Evolutionary conservation across 2,113 vertebrate species (phyloP).

Genomic region (Regulus satrapa): DNA sequence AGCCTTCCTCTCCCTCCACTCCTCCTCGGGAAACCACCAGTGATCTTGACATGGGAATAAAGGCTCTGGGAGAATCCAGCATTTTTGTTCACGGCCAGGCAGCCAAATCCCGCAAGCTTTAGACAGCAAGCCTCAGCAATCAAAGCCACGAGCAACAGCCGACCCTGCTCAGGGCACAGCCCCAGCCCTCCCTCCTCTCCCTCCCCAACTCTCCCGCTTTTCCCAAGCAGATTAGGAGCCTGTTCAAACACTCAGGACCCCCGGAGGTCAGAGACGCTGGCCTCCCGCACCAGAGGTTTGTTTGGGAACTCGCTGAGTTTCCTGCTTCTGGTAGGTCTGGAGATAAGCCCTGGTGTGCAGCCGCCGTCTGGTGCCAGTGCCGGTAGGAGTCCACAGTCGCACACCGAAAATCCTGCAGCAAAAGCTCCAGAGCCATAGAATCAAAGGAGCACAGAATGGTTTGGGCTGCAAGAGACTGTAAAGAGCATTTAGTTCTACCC

Average conservation of each 20-base stretch:
- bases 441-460: background rate
- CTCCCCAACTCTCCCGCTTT: background rate
- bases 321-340: constrained; percentile 30
- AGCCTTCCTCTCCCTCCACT: background rate
- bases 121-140: constrained; percentile 38
- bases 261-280: background rate
- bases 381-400: accelerated
- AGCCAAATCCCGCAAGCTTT: background rate
- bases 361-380: accelerated
- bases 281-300: background rate
- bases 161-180: background rate
- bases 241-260: constrained; percentile 2
- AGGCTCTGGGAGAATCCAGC: constrained; percentile 1
- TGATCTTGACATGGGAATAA: constrained; percentile 7
- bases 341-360: constrained; percentile 3
- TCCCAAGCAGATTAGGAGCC: constrained; percentile 57
- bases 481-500: background rate
- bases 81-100: background rate
- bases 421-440: background rate
- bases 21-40: background rate
- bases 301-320: constrained; percentile 10
- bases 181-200: constrained; percentile 31
- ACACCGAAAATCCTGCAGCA: background rate
- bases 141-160: background rate
- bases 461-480: background rate